Conservation (phyloP, 2,797 vertebrate species). For the Hafferia zeledoni region DNA sequence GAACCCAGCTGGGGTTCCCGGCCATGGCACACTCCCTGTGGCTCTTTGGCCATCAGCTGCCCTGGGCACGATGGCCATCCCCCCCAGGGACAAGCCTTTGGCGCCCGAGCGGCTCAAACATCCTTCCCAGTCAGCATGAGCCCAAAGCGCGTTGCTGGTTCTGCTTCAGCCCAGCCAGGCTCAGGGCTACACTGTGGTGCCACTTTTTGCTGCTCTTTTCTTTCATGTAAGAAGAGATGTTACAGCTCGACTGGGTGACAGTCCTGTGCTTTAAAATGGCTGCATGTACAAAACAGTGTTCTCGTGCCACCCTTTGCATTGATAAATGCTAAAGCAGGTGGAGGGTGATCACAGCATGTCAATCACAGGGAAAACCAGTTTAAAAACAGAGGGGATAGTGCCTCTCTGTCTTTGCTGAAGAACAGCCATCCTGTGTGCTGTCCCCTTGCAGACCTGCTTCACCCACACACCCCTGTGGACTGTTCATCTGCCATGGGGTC, state of each 20-base stretch:
- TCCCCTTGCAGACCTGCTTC: neutral
- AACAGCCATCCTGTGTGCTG: neutral
- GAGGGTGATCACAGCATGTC: fast-evolving
- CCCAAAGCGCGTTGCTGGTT: neutral
- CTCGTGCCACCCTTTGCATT: no score
- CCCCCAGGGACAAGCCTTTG: neutral
- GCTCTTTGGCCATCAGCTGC: neutral
- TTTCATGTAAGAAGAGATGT: neutral
- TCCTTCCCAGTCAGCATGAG: fast-evolving
- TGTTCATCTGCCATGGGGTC: fast-evolving
- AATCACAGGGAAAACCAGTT: neutral
- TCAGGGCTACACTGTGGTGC: fast-evolving
- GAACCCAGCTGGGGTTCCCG: neutral
- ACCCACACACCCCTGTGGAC: fast-evolving
- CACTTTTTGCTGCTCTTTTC: neutral
- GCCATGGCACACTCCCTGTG: fast-evolving
- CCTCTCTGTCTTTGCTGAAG: neutral
- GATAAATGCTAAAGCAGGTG: neutral
- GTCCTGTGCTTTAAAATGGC: neutral
- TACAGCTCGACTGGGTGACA: no score
- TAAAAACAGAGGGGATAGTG: fast-evolving
- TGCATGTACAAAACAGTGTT: fast-evolving
- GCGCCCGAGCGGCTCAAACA: fast-evolving
- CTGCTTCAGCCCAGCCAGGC: neutral
- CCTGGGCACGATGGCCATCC: fast-evolving